A percentile compares a stretch with the other conserved stretches of the same genome.
Conservation (phyloP, 2,113 vertebrate genomes). For the Lepisosteus oculatus region DNA sequence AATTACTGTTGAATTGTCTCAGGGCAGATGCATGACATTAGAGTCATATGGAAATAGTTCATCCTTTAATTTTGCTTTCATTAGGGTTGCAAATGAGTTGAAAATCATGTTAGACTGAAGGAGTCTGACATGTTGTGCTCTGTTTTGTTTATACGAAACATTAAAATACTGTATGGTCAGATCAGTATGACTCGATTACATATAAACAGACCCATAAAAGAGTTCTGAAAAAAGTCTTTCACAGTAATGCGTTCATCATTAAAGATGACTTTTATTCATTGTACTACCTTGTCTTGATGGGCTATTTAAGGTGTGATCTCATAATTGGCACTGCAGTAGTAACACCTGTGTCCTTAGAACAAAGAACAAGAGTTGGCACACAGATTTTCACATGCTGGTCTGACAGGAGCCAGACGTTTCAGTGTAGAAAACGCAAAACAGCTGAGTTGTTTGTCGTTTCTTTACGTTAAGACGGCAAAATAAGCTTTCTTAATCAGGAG, state of each 20-base stretch:
- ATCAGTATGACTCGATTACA: conserved; percentile 53
- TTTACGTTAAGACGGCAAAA: too few relatives aligned
- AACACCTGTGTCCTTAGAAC: too few relatives aligned
- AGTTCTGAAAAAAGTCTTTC: conserved; percentile 46
- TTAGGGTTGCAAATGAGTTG: conserved; percentile 36
- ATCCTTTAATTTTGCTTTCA: conserved; percentile 49
- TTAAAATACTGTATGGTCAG: conserved; percentile 55
- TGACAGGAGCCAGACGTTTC: too few relatives aligned
- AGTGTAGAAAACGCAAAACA: too few relatives aligned
- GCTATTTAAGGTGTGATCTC: too few relatives aligned
- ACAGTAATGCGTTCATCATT: conserved; percentile 42
- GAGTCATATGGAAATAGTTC: conserved; percentile 19
- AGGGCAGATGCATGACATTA: conserved; percentile 57
- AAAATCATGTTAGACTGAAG: conserved; percentile 57
- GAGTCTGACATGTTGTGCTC: conserved; percentile 40
- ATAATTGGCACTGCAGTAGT: too few relatives aligned
- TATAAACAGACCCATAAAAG: conserved; percentile 54
- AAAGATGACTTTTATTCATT: conserved; percentile 28
- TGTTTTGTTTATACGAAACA: conserved; percentile 38
- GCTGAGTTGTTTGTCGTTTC: too few relatives aligned
- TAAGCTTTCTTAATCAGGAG: too few relatives aligned
- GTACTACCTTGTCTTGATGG: too few relatives aligned
- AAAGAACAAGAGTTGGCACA: too few relatives aligned
- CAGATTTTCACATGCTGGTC: too few relatives aligned
- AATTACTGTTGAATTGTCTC: conserved; percentile 48